Base-by-base conservation (phyloP, 1,140 invertebrate genomes). In the Plutomurus gul region DNA sequence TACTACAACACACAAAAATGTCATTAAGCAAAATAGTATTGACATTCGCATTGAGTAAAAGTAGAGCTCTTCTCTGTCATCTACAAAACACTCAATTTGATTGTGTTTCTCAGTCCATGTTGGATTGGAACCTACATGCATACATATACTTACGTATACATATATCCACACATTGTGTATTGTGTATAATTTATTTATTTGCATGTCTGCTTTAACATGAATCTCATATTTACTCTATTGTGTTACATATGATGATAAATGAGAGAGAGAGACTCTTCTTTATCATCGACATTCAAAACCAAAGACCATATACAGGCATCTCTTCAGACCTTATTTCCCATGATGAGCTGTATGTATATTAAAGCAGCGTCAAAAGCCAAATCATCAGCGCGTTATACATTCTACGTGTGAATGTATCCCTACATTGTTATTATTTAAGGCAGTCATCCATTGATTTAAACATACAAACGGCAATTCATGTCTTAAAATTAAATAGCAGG, bases 251-350 rank as follows among this genome's bases (percentile, higher is more conserved):
- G 13, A 47, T 47, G n/a, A 6, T 7, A 22, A 13, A 51, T 25
- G 6, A 6, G 16, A 30, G 18, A 30, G 27, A 65, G 18, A 30
- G 18, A 49, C 47, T 51, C 47, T 65, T 33, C 56, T 36, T 65
- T 65, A 33, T 18, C 56, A 65, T 65, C 27, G 25, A 65, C 56
- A 65, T 33, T 33, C 30, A 18, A 65, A 65, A 65, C 56, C 56
- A 65, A 65, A 33, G 25, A 65, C 30, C 56, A 65, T 65, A 33
- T 65, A 65, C 56, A 65, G 56, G 18, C 27, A 65, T 65, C 25
- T 16, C n/a, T n/a, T 4, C 56, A 33, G 56, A 33, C 56, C 30
- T 65, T 65, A 65, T 65, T 65, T 65, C 30, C n/a, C 18, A n/a
- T 51, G 47, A 18, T 22, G 20, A 51, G 18, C 18, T 22, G 47